A percentile compares a stretch with the other conserved stretches of the same genome.
These are phyloP conservation scores for Asbolus verrucosus DNA, from an alignment of 1,140 invertebrate genomes.

Conservation along the genomic window DNA sequence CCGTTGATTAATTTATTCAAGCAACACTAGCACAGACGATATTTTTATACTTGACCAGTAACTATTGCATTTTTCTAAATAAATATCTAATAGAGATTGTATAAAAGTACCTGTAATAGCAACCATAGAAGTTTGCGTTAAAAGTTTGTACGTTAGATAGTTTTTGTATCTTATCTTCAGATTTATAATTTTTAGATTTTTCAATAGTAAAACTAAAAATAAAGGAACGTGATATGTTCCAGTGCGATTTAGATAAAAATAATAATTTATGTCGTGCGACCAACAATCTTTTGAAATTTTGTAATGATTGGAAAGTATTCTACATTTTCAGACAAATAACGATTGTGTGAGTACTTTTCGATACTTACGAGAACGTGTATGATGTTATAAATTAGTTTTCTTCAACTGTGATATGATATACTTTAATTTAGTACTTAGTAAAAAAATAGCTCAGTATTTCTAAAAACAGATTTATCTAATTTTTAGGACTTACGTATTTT, in stretches of 20 bases:
- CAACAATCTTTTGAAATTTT: conserved; percentile 16
- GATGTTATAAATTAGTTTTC: conserved; percentile 37
- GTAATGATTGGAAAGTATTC: background rate
- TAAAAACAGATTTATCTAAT: conserved; percentile 27
- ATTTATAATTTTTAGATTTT: conserved; percentile 5
- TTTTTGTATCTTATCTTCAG: background rate
- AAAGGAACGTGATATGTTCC: background rate
- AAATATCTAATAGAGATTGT: no score
- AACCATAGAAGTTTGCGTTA: background rate
- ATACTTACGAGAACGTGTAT: conserved; percentile 21
- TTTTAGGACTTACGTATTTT: conserved; percentile 39
- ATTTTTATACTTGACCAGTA: no score
- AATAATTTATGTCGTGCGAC: background rate
- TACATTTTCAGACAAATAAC: background rate
- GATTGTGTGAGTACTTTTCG: background rate
- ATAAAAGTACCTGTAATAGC: conserved; percentile 15
- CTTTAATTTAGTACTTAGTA: conserved; percentile 29
- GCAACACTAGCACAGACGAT: no score
- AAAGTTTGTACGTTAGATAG: conserved; percentile 12
- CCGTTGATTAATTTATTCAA: no score
- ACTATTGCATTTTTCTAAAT: no score
- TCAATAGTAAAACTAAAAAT: background rate
- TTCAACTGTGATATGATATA: conserved; percentile 44
- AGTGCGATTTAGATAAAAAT: background rate
- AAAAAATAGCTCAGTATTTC: conserved; percentile 31